Percentiles rank a stretch among this genome's conserved stretches.
Evolutionary conservation across 2,113 vertebrate genomes (phyloP).

Genomic region (Mohoua ochrocephala): DNA sequence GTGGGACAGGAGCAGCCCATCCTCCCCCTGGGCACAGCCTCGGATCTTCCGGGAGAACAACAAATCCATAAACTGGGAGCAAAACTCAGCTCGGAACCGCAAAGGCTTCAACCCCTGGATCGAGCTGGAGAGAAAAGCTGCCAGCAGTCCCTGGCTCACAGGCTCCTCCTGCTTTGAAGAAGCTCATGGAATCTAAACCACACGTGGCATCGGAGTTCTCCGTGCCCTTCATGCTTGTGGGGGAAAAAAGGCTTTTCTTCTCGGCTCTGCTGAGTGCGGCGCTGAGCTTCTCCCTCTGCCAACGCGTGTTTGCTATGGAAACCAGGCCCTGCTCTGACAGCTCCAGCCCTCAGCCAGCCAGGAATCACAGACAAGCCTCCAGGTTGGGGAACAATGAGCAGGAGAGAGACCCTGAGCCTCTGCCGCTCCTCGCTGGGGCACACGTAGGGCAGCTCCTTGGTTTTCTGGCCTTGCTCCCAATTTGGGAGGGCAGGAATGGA

Average conservation of each 20-base stretch:
- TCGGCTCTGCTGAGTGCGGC: neutral
- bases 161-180: neutral
- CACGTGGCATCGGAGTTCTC: neutral
- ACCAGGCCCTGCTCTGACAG: neutral
- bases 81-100: neutral
- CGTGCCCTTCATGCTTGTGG: neutral
- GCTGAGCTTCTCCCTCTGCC: neutral
- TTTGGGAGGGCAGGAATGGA: neutral
- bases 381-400: neutral
- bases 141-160: neutral
- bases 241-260: neutral
- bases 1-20: neutral
- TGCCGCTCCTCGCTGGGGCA: neutral
- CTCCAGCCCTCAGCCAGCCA: neutral
- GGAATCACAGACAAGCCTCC: neutral
- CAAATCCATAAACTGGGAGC: neutral
- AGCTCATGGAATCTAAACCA: neutral
- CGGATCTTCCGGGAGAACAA: neutral
- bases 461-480: neutral
- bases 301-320: neutral
- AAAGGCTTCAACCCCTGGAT: neutral
- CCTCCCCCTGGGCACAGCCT: neutral
- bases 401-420: fast-evolving
- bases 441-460: neutral
- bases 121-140: neutral